These are phyloP conservation scores for Gryllus longicercus DNA, from an alignment of 2,888 invertebrate species.

Conservation along the genomic window DNA sequence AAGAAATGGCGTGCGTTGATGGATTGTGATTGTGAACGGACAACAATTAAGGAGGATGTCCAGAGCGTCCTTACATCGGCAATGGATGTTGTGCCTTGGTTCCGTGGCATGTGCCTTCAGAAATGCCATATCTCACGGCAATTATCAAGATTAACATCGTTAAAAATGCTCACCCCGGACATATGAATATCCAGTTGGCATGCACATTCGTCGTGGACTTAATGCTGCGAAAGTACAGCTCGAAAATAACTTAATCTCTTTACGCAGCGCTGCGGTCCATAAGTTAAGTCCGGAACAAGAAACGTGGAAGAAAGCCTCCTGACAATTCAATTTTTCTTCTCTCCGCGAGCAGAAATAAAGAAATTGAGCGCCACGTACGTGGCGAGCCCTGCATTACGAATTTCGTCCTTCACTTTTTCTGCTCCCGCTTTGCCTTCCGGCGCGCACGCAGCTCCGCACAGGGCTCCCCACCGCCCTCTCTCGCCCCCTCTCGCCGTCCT, in stretches of 20 bases:
- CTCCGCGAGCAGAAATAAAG: not conserved
- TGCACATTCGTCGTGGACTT: not conserved
- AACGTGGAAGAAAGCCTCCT: not conserved
- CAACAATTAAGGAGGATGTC: no score
- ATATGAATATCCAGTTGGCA: not conserved
- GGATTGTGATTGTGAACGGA: no score
- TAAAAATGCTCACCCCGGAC: not conserved
- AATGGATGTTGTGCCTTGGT: not conserved
- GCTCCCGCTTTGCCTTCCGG: not conserved
- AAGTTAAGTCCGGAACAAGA: not conserved
- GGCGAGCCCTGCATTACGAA: not conserved
- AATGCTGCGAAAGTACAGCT: not conserved
- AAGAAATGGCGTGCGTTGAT: no score
- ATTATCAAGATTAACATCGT: constrained; percentile 1
- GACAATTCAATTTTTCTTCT: constrained; percentile 17
- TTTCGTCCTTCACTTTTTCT: constrained; percentile 6
- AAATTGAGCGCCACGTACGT: constrained; percentile 9
- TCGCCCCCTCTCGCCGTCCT: not conserved
- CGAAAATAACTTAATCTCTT: constrained; percentile 6
- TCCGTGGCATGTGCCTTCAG: not conserved
- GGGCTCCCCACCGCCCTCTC: not conserved
- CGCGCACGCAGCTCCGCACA: not conserved
- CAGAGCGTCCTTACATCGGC: no score
- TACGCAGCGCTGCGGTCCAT: not conserved
- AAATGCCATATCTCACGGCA: not conserved